These are phyloP conservation scores for Saturnia japonica DNA, from an alignment of 2,888 invertebrate genomes.

Conservation along the genomic window DNA sequence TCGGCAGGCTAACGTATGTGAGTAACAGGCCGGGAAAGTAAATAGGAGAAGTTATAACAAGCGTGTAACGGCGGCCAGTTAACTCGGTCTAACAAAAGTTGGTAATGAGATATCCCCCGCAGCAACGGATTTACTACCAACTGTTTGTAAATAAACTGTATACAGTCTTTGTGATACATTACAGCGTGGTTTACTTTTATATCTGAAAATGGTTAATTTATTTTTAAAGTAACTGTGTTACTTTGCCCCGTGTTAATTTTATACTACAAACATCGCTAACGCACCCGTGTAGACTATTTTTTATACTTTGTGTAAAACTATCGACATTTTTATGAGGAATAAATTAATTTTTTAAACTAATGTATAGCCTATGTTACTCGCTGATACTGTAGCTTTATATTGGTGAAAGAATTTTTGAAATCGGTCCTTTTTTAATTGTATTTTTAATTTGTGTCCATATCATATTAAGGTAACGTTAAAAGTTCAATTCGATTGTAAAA, in stretches of 20 bases:
- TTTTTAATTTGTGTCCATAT: not conserved
- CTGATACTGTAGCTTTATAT: too few species aligned
- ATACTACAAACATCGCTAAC: too few species aligned
- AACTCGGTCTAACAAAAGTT: conserved; percentile 56
- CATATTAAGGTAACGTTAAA: not conserved
- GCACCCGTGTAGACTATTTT: too few species aligned
- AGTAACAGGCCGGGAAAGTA: conserved; percentile 32
- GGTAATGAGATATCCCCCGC: conserved; percentile 69
- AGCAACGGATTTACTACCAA: conserved; percentile 54
- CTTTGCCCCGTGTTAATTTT: too few species aligned
- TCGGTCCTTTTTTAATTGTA: too few species aligned
- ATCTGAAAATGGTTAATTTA: not conserved
- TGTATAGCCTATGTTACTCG: too few species aligned
- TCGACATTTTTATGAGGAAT: too few species aligned
- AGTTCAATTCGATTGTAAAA: not conserved
- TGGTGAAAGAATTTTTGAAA: too few species aligned
- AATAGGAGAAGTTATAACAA: conserved; percentile 64
- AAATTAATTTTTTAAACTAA: too few species aligned
- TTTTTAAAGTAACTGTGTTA: too few species aligned
- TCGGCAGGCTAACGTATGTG: not conserved
- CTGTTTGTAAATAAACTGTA: conserved; percentile 52
- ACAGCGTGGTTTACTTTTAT: conserved; percentile 19
- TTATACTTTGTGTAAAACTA: too few species aligned
- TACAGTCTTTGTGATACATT: conserved; percentile 27
- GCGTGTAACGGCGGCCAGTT: conserved; percentile 50